Evolutionary conservation across 2,113 vertebrate genomes (phyloP), one percentile per base, ranked within the genome.

Genomic region (Calonectris borealis): DNA sequence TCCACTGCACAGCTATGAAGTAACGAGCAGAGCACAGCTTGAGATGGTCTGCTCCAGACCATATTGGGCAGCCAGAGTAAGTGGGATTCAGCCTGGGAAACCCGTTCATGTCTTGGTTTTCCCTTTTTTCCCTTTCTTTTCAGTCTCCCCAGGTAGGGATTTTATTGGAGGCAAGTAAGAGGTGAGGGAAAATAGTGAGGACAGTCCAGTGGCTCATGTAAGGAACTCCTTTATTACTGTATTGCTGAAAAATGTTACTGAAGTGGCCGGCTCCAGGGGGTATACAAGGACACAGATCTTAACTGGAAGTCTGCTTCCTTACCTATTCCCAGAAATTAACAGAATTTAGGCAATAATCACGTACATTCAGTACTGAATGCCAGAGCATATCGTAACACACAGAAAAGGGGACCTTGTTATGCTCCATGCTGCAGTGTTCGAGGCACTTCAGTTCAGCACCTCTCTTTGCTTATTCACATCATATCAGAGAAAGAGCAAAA

Each of bases 221-320:
- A 88, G 62, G 61, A 91, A n/a, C 24, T 87, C 84, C 87, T 96
- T 97, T 86, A 90, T 58, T 62, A 89, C 86, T 86, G 32, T 73
- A 48, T 60, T 83, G 79, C 82, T 86, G 58, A 93, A 94, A 95
- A 93, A 94, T 93, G 82, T 90, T 78, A 70, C 60, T 80, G 68
- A 87, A 91, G 91, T 86, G 75, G 54, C 44, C 6, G 3, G 7
- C 73, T 96, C 71, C 55, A 66, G 91, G 82, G 84, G 58, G 54
- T 94, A 95, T 52, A 25, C 75, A 80, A 94, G 95, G 95, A 97
- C 96, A 96, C 96, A 21, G 64, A 95, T 94, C 82, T 97, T 86
- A 94, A 82, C 64, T 96, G 91, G 86, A 95, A 95, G 86, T n/a
- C 75, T 95, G 66, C 36, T 96, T 91, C 89, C 55, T 94, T 73